Evolutionary conservation across 2,888 invertebrate genomes (phyloP), one percentile per base, ranked within the genome.

Genomic region (Chrysomela aeneicollis): DNA sequence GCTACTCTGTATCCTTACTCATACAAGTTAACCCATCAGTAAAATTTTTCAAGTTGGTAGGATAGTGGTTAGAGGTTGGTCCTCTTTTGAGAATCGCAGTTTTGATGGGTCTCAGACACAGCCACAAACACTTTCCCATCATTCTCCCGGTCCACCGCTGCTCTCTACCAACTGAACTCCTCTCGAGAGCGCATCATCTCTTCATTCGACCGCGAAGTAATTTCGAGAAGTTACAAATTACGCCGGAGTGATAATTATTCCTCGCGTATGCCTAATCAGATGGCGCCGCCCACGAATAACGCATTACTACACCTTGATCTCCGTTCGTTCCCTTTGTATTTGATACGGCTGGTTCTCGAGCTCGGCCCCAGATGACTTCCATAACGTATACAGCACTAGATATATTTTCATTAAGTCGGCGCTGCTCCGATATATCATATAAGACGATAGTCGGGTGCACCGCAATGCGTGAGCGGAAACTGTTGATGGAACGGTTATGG

Each of bases 381-480:
- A 76, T 77, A 78, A 79, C 77, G 76, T 78, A 80, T 79, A 81
- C 77, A n/a, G n/a, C n/a, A 80, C 76, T 81, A 81, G 80, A 81
- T 80, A 81, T 81, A 80, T 81, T 81, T 81, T 81, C 81, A 81
- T 81, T 81, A 81, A 79, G 75, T 79, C 77, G 77, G 77, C 77
- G 77, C 74, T 75, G 74, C 71, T 61, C 77, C 75, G 79, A 81
- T 81, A 81, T 80, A 80, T 81, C 81, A 80, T 80, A 35, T 15
- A 79, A 77, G 78, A 76, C 74, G 74, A 59, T 77, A 79, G 77
- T 77, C 70, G 70, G 64, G 70, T 59, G 62, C 78, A 74, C 66
- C 61, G 63, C 75, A 67, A 64, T 67, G 67, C 59, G 59, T 65
- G 73, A 78, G 78, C 79, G 79, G 79, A 49, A 8, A 54, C 42